phyloP scores from a whole-genome alignment of 92 coral and sea anemone species.

The Porites evermanni region DNA sequence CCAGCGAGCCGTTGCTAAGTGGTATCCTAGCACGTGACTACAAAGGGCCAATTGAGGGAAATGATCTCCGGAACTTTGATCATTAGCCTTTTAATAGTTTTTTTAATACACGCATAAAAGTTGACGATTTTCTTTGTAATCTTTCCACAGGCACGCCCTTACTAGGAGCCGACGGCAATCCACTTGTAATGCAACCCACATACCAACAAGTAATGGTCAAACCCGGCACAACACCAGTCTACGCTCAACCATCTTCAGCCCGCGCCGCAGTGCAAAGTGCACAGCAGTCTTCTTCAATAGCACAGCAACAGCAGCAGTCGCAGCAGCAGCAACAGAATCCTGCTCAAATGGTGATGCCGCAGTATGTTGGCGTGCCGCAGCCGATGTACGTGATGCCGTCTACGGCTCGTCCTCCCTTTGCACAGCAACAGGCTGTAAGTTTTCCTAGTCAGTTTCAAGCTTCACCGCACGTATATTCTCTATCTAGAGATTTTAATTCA shows the following conservation, averaged over 20 bases:
- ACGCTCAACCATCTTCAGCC: conserved; percentile 46
- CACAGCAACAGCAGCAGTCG: conserved; percentile 59
- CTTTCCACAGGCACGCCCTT: conserved; percentile 70
- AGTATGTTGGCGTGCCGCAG: conserved; percentile 80
- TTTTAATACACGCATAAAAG: not conserved
- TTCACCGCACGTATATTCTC: conserved; percentile 25
- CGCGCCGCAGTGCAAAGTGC: conserved; percentile 47
- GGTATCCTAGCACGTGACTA: no score
- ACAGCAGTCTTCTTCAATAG: conserved; percentile 53
- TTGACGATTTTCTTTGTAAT: not conserved
- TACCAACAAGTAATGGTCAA: conserved; percentile 85
- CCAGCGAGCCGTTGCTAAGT: no score
- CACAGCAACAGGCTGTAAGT: conserved; percentile 82
- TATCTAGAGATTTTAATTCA: conserved; percentile 48
- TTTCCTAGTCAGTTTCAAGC: conserved; percentile 28
- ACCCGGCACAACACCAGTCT: conserved; percentile 64
- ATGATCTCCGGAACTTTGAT: no score
- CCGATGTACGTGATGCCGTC: conserved; percentile 84
- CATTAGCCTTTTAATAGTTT: not conserved
- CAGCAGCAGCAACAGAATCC: conserved; percentile 60
- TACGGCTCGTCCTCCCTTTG: conserved; percentile 71
- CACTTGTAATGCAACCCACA: conserved; percentile 76
- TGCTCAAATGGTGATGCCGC: conserved; percentile 69
- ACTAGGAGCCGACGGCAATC: conserved; percentile 86
- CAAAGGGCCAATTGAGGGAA: no score